Evolutionary conservation across 2,888 invertebrate species (phyloP).

Genomic region (Leucoma salicis): DNA sequence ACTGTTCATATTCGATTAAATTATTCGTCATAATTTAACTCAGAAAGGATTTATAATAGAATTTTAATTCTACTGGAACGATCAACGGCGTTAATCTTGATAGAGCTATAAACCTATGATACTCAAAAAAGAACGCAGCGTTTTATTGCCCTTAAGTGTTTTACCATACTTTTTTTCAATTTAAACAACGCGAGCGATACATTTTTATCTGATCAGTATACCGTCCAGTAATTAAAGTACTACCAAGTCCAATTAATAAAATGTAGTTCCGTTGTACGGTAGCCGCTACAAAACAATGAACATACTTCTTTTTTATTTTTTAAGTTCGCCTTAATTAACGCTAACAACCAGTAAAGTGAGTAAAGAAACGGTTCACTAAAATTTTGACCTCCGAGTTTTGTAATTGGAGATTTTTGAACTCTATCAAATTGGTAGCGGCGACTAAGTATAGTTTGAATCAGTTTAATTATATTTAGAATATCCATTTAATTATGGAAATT

Average conservation of each 20-base stretch:
- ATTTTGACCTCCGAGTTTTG: conserved; percentile 21
- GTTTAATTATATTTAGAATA: conserved; percentile 10
- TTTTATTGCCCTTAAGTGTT: conserved; percentile 34
- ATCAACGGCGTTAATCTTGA: conserved; percentile 13
- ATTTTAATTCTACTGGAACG: too few relatives aligned
- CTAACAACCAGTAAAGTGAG: conserved; percentile 54
- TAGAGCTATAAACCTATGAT: conserved; percentile 21
- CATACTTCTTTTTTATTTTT: conserved; percentile 51
- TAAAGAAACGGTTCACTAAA: conserved; percentile 24
- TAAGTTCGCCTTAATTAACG: conserved; percentile 64
- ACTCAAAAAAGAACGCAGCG: conserved; percentile 13
- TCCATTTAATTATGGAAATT: conserved; percentile 7
- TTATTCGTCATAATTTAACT: too few relatives aligned
- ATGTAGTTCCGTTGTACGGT: conserved; percentile 58
- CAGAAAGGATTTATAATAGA: too few relatives aligned
- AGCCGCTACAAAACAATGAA: conserved; percentile 60
- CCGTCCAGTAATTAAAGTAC: conserved; percentile 69
- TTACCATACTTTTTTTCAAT: conserved; percentile 29
- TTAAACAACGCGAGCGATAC: conserved; percentile 23
- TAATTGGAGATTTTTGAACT: conserved; percentile 33
- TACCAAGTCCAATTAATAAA: conserved; percentile 74
- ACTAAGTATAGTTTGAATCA: conserved; percentile 9
- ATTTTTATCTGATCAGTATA: conserved; percentile 52
- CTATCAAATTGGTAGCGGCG: conserved; percentile 14
- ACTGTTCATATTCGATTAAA: too few relatives aligned